Conservation (phyloP, 2,888 invertebrate species). For the Microchrysa polita region DNA sequence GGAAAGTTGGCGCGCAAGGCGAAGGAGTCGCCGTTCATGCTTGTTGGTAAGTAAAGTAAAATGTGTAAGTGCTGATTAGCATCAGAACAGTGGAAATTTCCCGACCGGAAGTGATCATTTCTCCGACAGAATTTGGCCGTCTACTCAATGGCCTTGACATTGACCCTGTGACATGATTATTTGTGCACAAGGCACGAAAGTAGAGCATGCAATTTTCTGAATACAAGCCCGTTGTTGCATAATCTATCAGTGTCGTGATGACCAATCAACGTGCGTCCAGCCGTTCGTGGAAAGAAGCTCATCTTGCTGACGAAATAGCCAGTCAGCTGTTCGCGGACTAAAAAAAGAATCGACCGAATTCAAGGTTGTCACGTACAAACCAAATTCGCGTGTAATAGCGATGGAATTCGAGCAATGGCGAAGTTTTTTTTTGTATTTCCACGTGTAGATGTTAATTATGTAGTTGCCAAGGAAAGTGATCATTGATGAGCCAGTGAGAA, state of each 20-base stretch:
- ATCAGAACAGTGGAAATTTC: background rate
- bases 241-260: no score
- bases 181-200: background rate
- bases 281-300: background rate
- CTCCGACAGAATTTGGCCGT: background rate
- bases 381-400: no score
- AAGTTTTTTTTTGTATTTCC: background rate
- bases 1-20: slow-evolving; percentile 72
- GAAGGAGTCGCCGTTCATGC: slow-evolving; percentile 78
- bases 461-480: no score
- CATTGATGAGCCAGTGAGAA: no score
- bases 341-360: slow-evolving; percentile 2
- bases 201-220: no score
- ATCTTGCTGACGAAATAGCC: background rate
- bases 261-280: no score
- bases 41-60: slow-evolving; percentile 70
- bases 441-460: background rate
- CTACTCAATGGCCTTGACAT: background rate
- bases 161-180: slow-evolving; percentile 1
- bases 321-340: background rate
- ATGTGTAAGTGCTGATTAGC: no score
- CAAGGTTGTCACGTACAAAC: slow-evolving; percentile 33
- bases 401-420: no score
- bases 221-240: no score
- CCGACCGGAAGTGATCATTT: background rate